Conservation (phyloP, 2,113 vertebrate species). For the Eulemur macaco region DNA sequence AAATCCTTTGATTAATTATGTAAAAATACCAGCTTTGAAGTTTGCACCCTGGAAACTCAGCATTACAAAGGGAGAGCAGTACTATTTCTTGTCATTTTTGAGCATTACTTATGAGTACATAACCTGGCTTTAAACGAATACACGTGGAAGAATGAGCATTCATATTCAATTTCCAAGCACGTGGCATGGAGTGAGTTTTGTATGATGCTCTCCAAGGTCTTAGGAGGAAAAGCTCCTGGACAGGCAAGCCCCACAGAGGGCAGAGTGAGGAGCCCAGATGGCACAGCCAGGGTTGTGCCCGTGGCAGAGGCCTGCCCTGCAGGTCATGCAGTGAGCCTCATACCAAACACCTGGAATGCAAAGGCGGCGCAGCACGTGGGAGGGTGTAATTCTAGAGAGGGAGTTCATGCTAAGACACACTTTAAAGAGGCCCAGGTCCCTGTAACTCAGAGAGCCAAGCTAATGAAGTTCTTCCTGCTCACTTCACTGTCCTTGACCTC, state of each 20-base stretch:
- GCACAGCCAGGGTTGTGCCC: neutral
- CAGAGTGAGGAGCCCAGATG: neutral
- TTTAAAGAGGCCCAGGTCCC: neutral
- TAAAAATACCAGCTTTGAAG: constrained; percentile 32
- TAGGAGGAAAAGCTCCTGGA: neutral
- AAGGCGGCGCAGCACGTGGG: neutral
- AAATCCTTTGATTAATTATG: neutral
- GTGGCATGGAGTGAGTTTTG: neutral
- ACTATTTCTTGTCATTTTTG: neutral
- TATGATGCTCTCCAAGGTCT: neutral
- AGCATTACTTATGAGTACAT: neutral
- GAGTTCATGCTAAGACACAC: neutral
- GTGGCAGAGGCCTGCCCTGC: neutral
- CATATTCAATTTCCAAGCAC: neutral
- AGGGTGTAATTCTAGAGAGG: neutral
- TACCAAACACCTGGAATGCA: neutral
- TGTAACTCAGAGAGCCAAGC: neutral
- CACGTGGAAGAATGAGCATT: neutral
- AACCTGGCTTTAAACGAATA: neutral
- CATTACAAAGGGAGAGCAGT: neutral
- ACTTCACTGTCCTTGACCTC: neutral
- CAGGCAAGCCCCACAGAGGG: no score
- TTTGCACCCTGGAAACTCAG: neutral
- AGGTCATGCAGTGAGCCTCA: neutral
- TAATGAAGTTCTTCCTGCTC: neutral